Percentiles rank a stretch among this genome's conserved stretches.
Evolutionary conservation across 2,797 vertebrate species (phyloP).

Genomic region (Neosilurus hyrtlii): DNA sequence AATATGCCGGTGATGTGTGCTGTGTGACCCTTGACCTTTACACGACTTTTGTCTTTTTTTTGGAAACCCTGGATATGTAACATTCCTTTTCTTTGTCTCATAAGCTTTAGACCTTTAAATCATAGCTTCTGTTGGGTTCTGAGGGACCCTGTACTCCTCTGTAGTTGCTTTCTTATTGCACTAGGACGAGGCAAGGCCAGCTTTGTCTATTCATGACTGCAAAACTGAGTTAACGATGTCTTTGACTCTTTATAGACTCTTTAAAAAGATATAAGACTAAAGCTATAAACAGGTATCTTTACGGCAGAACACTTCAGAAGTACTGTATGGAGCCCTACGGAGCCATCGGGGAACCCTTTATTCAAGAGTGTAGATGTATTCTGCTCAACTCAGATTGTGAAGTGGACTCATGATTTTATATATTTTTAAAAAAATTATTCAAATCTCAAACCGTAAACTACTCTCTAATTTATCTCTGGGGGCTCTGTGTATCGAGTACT

Average conservation of each 20-base stretch:
- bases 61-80: not conserved
- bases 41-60: not conserved
- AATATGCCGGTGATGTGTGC: not conserved
- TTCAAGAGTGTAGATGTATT: not conserved
- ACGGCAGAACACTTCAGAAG: not conserved
- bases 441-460: not conserved
- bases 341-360: not conserved
- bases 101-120: not conserved
- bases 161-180: too few species aligned
- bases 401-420: not conserved
- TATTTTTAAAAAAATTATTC: not conserved
- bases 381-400: not conserved
- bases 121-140: not conserved
- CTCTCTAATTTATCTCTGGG: not conserved
- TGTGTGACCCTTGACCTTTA: not conserved
- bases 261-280: not conserved
- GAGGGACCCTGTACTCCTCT: not conserved
- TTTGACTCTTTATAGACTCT: not conserved
- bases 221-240: not conserved
- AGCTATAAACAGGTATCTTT: not conserved
- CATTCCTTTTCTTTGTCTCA: not conserved
- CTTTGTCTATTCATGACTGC: not conserved
- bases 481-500: not conserved
- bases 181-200: too few species aligned
- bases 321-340: not conserved